Conservation (phyloP, 2,888 invertebrate genomes). For the Parthenolecanium corni region DNA sequence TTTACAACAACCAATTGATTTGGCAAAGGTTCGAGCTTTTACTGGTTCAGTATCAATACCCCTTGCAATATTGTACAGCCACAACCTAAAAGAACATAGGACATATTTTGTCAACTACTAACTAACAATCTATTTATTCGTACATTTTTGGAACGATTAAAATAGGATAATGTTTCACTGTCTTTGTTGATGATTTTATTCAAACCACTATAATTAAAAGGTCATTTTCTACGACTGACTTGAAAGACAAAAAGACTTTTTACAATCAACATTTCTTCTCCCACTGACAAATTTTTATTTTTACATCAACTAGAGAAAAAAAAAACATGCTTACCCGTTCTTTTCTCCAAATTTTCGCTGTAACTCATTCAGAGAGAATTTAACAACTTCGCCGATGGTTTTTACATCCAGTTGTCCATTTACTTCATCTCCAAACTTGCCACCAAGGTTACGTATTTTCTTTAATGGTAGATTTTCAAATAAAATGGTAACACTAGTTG, state of each 20-base stretch:
- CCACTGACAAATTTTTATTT: too few relatives aligned
- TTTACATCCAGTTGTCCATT: constrained; percentile 59
- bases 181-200: too few relatives aligned
- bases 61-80: constrained; percentile 73
- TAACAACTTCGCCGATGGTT: constrained; percentile 66
- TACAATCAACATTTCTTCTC: too few relatives aligned
- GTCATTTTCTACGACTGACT: too few relatives aligned
- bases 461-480: constrained; percentile 55
- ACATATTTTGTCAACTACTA: too few relatives aligned
- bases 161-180: constrained; percentile 40
- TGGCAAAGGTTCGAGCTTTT: constrained; percentile 66
- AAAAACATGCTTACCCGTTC: constrained; percentile 52
- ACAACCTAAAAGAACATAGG: constrained; percentile 48
- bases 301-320: background rate
- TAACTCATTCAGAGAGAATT: constrained; percentile 58
- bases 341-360: constrained; percentile 68
- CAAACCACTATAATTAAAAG: too few relatives aligned
- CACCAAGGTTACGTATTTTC: constrained; percentile 84
- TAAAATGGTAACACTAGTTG: constrained; percentile 51
- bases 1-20: constrained; percentile 93
- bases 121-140: constrained; percentile 81
- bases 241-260: too few relatives aligned
- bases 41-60: constrained; percentile 85
- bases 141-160: constrained; percentile 60
- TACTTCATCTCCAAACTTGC: constrained; percentile 79